Conservation (phyloP, 2,888 invertebrate genomes). For the Drosophila paracracens region DNA sequence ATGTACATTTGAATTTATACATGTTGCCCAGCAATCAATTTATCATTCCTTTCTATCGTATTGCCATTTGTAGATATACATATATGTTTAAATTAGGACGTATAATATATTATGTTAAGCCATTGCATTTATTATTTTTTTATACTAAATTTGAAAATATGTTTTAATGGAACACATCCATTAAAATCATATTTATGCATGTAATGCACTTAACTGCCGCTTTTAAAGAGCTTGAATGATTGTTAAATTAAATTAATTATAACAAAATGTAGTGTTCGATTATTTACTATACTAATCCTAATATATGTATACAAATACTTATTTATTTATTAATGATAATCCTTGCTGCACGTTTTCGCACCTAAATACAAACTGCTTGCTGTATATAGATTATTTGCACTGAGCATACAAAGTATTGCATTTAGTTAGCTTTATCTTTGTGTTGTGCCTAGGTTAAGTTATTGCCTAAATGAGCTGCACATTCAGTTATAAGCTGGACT, state of each 20-base stretch:
- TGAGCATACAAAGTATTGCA: too few relatives aligned
- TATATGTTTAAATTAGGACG: conserved; percentile 46
- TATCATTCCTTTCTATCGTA: conserved; percentile 27
- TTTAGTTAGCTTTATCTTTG: conserved; percentile 21
- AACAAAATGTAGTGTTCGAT: neutral
- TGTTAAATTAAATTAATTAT: neutral
- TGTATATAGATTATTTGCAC: conserved; percentile 4
- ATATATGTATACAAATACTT: neutral
- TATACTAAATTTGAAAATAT: conserved; percentile 33
- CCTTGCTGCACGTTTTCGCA: conserved; percentile 33
- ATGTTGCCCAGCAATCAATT: conserved; percentile 55
- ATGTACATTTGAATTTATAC: conserved; percentile 76
- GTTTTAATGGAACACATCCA: conserved; percentile 33
- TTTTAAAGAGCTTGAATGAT: conserved; percentile 21
- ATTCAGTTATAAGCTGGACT: conserved; percentile 8
- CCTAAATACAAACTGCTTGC: conserved; percentile 3
- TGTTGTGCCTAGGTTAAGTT: conserved; percentile 80
- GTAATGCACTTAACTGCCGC: conserved; percentile 18
- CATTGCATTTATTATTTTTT: conserved; percentile 43
- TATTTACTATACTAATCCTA: neutral
- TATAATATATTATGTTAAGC: conserved; percentile 49
- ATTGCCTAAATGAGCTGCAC: conserved; percentile 81
- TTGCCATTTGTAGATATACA: conserved; percentile 9
- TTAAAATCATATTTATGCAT: conserved; percentile 42
- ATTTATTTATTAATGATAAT: neutral